Conservation (phyloP, 1,140 invertebrate genomes). For the Hylaeus volcanicus region DNA sequence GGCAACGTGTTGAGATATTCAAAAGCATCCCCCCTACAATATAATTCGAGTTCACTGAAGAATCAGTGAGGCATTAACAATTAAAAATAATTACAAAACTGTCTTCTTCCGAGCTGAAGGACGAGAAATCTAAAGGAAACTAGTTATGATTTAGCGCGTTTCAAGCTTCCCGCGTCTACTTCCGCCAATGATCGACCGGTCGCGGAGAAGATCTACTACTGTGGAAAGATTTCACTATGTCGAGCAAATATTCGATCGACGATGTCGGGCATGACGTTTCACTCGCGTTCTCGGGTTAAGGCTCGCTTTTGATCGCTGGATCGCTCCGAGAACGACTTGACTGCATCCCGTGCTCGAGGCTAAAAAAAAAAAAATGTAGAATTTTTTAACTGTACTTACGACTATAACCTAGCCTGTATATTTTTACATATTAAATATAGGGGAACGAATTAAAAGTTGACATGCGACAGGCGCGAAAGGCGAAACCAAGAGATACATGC, state of each 20-base stretch:
- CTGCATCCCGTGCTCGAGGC: constrained; percentile 66
- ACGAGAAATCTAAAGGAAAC: not conserved
- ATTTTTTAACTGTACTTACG: constrained; percentile 75
- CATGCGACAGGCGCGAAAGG: constrained; percentile 48
- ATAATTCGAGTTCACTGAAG: too few relatives aligned
- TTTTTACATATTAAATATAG: constrained; percentile 78
- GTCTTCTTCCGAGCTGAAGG: not conserved
- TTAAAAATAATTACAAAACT: too few relatives aligned
- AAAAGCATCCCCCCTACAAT: too few relatives aligned
- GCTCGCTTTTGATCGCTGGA: constrained; percentile 57
- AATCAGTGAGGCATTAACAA: too few relatives aligned
- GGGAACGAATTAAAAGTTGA: constrained; percentile 57
- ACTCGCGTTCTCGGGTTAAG: constrained; percentile 57
- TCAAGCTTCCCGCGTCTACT: not conserved
- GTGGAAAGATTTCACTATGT: constrained; percentile 1
- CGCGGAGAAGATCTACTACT: not conserved
- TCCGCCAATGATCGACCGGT: not conserved
- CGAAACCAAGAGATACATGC: constrained; percentile 53
- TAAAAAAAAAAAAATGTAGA: constrained; percentile 58
- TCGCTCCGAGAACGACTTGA: constrained; percentile 59
- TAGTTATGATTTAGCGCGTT: not conserved
- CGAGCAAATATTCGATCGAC: constrained; percentile 55
- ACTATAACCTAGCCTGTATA: constrained; percentile 78
- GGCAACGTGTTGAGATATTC: too few relatives aligned
- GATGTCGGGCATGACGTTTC: constrained; percentile 51